Percentiles rank a stretch among this genome's conserved stretches.
phyloP scores from a whole-genome alignment of 2,113 vertebrate genomes.

The Channa argus region DNA sequence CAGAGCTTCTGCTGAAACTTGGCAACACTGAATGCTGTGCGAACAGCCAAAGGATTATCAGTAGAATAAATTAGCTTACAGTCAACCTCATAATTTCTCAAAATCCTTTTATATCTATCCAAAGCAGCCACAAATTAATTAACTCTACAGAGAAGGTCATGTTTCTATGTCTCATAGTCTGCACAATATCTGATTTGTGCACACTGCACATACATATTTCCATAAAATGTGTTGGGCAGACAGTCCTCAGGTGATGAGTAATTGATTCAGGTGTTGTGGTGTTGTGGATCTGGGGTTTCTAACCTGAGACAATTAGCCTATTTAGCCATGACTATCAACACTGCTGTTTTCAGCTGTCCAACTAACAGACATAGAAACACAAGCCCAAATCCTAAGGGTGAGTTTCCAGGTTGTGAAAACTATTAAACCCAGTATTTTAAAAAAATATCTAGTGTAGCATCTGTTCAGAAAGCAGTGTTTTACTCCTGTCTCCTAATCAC shows the following conservation, averaged over 20 bases:
- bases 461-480: neutral
- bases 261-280: slow-evolving; percentile 49
- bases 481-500: neutral
- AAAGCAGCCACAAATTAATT: slow-evolving; percentile 15
- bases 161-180: slow-evolving; percentile 16
- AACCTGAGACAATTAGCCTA: slow-evolving; percentile 38
- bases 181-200: slow-evolving; percentile 7
- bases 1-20: neutral
- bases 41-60: neutral
- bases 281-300: slow-evolving; percentile 45
- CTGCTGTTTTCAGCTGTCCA: slow-evolving; percentile 36
- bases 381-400: slow-evolving; percentile 11
- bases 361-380: slow-evolving; percentile 14
- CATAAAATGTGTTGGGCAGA: slow-evolving; percentile 31
- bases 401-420: slow-evolving; percentile 18
- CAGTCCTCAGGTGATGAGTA: slow-evolving; percentile 37
- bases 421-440: slow-evolving; percentile 14
- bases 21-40: neutral
- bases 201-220: slow-evolving; percentile 1
- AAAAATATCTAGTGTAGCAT: slow-evolving; percentile 10
- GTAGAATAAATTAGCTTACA: slow-evolving; percentile 9
- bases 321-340: slow-evolving; percentile 47
- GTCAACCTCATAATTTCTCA: slow-evolving; percentile 8
- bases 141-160: slow-evolving; percentile 13
- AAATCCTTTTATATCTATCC: slow-evolving; percentile 32